These are phyloP conservation scores for Poicephalus gulielmi DNA, from an alignment of 2,113 vertebrate genomes.

Conservation along the genomic window DNA sequence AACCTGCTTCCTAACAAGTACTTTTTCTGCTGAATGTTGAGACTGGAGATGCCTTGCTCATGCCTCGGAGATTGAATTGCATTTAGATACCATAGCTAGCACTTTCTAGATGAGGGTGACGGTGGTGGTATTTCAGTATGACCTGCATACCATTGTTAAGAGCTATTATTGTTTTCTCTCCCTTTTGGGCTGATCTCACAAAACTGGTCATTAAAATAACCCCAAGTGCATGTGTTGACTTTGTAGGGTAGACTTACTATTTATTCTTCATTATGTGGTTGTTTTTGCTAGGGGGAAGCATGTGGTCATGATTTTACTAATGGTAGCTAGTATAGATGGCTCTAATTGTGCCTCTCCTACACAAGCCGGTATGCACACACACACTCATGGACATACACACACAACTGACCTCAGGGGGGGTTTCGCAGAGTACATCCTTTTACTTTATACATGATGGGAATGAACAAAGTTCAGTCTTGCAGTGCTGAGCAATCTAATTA, in stretches of 20 bases:
- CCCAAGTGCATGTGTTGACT: background rate
- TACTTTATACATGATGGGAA: background rate
- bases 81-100: background rate
- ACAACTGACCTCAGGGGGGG: background rate
- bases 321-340: background rate
- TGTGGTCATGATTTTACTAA: background rate
- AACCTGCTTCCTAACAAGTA: accelerated
- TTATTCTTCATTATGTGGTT: background rate
- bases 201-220: slow-evolving; percentile 2
- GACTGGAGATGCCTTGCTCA: background rate
- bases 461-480: background rate
- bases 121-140: background rate
- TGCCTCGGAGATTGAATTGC: background rate
- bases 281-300: background rate
- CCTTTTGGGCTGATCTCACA: background rate
- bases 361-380: accelerated
- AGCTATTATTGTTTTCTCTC: background rate
- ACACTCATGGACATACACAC: background rate
- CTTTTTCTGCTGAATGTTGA: background rate
- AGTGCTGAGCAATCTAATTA: background rate
- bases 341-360: background rate
- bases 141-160: background rate
- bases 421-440: background rate
- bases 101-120: background rate
- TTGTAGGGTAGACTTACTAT: background rate